Conservation (phyloP, 2,113 vertebrate genomes). For the Riparia riparia region DNA sequence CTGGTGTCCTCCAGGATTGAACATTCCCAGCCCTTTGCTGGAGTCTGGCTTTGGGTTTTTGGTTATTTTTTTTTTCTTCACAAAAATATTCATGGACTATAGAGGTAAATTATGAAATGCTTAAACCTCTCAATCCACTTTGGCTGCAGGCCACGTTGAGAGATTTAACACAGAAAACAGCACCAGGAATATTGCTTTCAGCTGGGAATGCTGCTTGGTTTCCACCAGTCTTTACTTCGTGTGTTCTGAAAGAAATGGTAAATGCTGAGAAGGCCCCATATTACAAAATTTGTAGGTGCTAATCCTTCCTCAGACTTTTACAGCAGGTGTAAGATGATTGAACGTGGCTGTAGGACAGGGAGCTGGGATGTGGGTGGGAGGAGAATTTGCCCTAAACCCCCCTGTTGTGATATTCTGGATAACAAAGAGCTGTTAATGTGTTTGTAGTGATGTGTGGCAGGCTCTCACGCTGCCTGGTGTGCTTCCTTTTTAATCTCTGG, state of each 20-base stretch:
- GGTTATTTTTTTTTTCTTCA: background rate
- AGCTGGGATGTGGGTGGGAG: background rate
- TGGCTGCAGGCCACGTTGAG: conserved; percentile 21
- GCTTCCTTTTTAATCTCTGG: conserved; percentile 1
- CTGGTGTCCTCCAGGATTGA: background rate
- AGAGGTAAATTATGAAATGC: conserved; percentile 52
- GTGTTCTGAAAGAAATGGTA: background rate
- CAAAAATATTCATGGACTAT: background rate
- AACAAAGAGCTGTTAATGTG: background rate
- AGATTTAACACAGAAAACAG: background rate
- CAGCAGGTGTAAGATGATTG: background rate
- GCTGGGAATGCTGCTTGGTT: background rate
- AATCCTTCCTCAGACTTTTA: background rate
- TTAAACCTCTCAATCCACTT: conserved; percentile 29
- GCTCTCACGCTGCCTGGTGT: background rate
- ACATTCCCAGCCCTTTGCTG: background rate
- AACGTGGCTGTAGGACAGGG: rapidly evolving
- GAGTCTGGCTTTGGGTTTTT: background rate
- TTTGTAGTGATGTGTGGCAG: background rate
- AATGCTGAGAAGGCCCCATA: background rate
- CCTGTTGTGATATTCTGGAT: background rate
- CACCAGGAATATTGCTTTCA: background rate
- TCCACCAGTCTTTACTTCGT: background rate
- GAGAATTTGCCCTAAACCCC: background rate
- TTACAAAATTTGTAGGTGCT: background rate